Base-by-base conservation (phyloP, 1,140 invertebrate species). In the Drosophila ercepeae region DNA sequence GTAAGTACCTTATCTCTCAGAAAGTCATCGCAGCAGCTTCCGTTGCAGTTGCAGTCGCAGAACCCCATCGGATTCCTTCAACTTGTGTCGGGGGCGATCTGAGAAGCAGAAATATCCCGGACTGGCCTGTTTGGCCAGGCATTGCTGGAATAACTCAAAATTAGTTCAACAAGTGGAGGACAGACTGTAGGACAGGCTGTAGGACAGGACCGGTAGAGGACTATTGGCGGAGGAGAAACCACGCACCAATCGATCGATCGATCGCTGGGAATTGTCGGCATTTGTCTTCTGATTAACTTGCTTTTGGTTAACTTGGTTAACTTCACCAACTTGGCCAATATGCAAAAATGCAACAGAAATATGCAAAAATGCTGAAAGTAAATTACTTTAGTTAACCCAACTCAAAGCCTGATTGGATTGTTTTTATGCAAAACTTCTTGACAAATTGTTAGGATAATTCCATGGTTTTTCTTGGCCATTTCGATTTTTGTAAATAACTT, bases 141-240 rank as follows among this genome's bases (percentile, higher is more conserved):
- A 81, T 88, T 81, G 65, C 54, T 42, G 52, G 58, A 75, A 86
- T 86, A 81, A 70, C 74, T 86, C 64, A 78, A 86, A 86, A 86
- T 88, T 88, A 88, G 82, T 86, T 74, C 82, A 88, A 32, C 67
- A 54, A 57, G 3, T 32, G 29, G 29, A 32, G 29, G n/a, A 16
- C 14, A 39, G 36, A 1, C 34, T 13, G 8, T 27, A 8, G 29
- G 29, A 32, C 46, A 32, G 41, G 14, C 8, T 11, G 29, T 1
- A 11, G 9, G 6, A 32, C 9, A 32, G 29, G 29, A 13, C 13
- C 27, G 7, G 8, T 32, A 32, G 29, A 32, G 29, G 29, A 32
- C 29, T 11, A 32, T 32, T 32, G 29, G 29, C 29, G 29, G 29
- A 3, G 9, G 55, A 46, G 39, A 36, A 58, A 29, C n/a, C n/a